Base-by-base conservation (phyloP, 2,888 invertebrate species). In the Eugnorisma glareosa region DNA sequence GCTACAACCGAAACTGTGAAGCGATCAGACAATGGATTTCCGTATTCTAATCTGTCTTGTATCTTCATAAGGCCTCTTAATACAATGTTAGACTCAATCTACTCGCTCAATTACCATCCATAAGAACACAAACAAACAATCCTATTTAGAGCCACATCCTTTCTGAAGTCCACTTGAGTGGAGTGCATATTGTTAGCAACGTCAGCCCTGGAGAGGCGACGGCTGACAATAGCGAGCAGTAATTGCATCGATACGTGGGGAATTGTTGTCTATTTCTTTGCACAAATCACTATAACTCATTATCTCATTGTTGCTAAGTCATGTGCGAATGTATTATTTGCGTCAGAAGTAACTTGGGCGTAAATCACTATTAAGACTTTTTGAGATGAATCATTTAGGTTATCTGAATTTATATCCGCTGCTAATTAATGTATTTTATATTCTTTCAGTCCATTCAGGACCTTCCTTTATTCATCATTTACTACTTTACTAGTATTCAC, bases 161-260 rank as follows among this genome's bases (percentile, higher is more conserved):
- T 73, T 64, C 13, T 73, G 37, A 66, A 63, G 73, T 73, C 64
- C 71, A 75, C 83, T 85, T 21, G 48, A 75, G 24, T 82, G 35
- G 28, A 85, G 78, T 75, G 72, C 21, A 11, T 78, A 81, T 83
- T 82, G 85, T 83, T 77, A 77, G 72, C 83, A 74, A 84, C 73
- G 84, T 82, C 82, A 84, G 69, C 85, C 85, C 78, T 81, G 71
- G 40, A 77, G 74, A 73, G 85, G 83, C 88, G 83, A 82, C 84
- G 85, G 69, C 75, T 76, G 81, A 82, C 86, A 86, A 87, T 84
- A 85, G 61, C 51, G 76, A 71, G 54, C 85, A 81, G 84, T 87
- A 89, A 86, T 83, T 79, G 76, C 79, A 81, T 72, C 70, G 84
- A 88, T 87, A 87, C 76, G 78, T 67, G 66, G 75, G 80, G 74